Conservation (phyloP, 2,888 invertebrate genomes). For the Leptodirus hochenwartii region DNA sequence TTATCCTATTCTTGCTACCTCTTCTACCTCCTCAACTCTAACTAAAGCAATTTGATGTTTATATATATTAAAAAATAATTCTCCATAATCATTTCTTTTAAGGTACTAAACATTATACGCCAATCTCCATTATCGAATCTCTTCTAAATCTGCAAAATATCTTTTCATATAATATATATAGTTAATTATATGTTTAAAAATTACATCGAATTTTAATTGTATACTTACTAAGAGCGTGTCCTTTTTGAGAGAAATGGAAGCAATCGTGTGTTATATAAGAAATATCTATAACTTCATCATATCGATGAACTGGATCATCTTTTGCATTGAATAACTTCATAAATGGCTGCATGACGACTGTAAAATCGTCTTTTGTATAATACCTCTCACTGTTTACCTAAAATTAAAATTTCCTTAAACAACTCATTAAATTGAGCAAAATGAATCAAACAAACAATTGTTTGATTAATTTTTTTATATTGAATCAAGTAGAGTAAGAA, state of each 20-base stretch:
- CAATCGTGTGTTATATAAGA: constrained; percentile 57
- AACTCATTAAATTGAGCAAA: too few relatives aligned
- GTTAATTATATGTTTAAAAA: constrained; percentile 3
- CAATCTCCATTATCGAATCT: too few relatives aligned
- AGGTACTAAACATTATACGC: too few relatives aligned
- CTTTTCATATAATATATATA: too few relatives aligned
- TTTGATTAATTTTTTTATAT: too few relatives aligned
- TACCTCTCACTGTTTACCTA: constrained; percentile 45
- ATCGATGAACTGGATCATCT: constrained; percentile 23
- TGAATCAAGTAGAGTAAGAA: too few relatives aligned
- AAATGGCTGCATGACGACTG: constrained; percentile 56
- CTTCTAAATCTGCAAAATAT: too few relatives aligned
- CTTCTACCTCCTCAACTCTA: too few relatives aligned
- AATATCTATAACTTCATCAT: constrained; percentile 41
- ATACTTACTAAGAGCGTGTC: constrained; percentile 48
- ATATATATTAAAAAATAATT: constrained; percentile 1
- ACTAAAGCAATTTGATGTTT: too few relatives aligned
- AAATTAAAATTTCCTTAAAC: constrained; percentile 10
- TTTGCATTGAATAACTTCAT: constrained; percentile 50
- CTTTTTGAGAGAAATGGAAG: constrained; percentile 65
- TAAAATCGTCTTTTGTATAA: constrained; percentile 45
- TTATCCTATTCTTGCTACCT: too few relatives aligned
- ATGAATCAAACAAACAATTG: too few relatives aligned
- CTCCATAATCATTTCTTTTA: background rate
- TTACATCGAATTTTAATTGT: background rate